phyloP scores from a whole-genome alignment of 2,888 invertebrate species.

The Eilema griseolum region DNA sequence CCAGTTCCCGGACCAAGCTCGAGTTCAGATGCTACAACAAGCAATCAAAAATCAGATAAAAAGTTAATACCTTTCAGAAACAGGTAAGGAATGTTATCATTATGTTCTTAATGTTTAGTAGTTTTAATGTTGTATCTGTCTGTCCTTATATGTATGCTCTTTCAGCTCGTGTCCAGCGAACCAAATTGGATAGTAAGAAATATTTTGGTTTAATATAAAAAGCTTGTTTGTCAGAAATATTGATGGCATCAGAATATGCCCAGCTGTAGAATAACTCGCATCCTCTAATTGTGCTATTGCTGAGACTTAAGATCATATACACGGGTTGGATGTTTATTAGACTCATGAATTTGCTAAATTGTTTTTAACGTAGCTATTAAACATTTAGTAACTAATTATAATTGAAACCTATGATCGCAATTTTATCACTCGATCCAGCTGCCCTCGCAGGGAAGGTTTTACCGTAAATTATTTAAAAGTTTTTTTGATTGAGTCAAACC shows the following conservation, averaged over 20 bases:
- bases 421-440: not conserved
- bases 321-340: not conserved
- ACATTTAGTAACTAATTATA: too few relatives aligned
- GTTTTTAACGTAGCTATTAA: not conserved
- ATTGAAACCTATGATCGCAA: not conserved
- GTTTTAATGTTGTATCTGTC: not conserved
- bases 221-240: conserved; percentile 2
- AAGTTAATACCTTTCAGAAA: conserved; percentile 59
- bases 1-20: conserved; percentile 42
- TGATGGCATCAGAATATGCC: conserved; percentile 1
- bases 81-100: conserved; percentile 56
- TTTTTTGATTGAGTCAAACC: not conserved
- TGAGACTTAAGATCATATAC: not conserved
- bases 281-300: not conserved
- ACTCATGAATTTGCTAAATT: not conserved
- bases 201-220: conserved; percentile 16
- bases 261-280: not conserved
- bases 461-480: not conserved
- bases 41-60: conserved; percentile 55
- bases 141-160: conserved; percentile 1
- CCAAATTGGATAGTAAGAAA: conserved; percentile 11
- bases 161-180: not conserved
- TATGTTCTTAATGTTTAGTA: not conserved
- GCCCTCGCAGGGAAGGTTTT: not conserved
- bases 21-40: conserved; percentile 47